Percentiles rank a stretch among this genome's conserved stretches.
Evolutionary conservation across 2,888 invertebrate species (phyloP).

Genomic region (Agelastica alni): DNA sequence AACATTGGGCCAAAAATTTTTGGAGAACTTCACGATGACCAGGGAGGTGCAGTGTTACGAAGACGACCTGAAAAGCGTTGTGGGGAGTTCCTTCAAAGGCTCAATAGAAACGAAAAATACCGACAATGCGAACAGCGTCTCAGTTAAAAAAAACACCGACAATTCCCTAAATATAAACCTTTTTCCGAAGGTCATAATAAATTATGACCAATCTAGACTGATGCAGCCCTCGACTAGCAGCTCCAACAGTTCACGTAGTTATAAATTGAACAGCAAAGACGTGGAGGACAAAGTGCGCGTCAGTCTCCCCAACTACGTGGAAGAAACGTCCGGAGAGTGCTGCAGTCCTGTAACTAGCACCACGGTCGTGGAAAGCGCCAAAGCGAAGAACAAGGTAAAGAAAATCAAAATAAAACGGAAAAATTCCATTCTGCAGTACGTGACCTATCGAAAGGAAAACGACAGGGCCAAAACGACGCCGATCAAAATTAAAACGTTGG

Average conservation of each 20-base stretch:
- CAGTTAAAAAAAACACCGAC: too few relatives aligned
- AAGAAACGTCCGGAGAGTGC: conserved; percentile 15
- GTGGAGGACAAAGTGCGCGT: neutral
- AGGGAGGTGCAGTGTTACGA: conserved; percentile 27
- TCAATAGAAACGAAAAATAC: neutral
- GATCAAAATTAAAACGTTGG: conserved; percentile 10
- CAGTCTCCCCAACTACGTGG: conserved; percentile 15
- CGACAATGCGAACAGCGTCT: too few relatives aligned
- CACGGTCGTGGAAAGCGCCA: conserved; percentile 13
- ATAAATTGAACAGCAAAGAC: neutral
- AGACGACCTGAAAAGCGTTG: conserved; percentile 18
- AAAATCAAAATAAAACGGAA: neutral
- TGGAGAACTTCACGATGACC: conserved; percentile 22
- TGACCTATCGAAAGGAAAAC: conserved; percentile 9
- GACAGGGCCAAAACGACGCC: conserved; percentile 23
- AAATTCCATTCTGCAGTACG: neutral
- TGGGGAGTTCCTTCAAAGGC: neutral
- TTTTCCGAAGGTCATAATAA: conserved; percentile 28
- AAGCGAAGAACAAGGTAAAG: too few relatives aligned
- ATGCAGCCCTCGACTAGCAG: conserved; percentile 1
- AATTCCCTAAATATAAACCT: conserved; percentile 10
- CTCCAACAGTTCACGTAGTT: neutral
- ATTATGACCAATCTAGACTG: conserved; percentile 1
- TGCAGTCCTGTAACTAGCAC: conserved; percentile 16
- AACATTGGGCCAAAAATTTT: neutral